These are phyloP conservation scores for Bombus confusus DNA, from an alignment of 1,140 invertebrate species.

Conservation along the genomic window DNA sequence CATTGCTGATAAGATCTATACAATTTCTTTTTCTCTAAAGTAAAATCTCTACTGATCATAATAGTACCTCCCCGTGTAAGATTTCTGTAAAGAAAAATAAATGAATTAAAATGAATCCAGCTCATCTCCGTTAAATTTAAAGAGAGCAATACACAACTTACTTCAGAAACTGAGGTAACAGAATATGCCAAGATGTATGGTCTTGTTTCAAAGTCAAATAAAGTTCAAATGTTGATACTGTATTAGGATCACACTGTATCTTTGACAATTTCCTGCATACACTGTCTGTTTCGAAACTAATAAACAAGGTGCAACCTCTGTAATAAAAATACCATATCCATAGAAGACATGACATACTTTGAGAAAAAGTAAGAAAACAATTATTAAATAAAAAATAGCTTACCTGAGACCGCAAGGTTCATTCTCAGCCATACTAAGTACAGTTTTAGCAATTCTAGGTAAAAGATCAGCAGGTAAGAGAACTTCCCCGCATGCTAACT, in stretches of 20 bases:
- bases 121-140: neutral
- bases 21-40: slow-evolving; percentile 92
- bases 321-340: slow-evolving; percentile 58
- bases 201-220: slow-evolving; percentile 92
- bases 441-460: slow-evolving; percentile 88
- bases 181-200: slow-evolving; percentile 90
- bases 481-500: slow-evolving; percentile 90
- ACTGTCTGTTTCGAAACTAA: slow-evolving; percentile 87
- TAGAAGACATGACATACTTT: neutral
- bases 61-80: slow-evolving; percentile 91
- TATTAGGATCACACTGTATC: slow-evolving; percentile 91
- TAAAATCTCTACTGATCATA: slow-evolving; percentile 92
- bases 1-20: slow-evolving; percentile 87
- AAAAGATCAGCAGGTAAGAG: slow-evolving; percentile 90
- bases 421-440: slow-evolving; percentile 89
- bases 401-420: slow-evolving; percentile 91
- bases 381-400: slow-evolving; percentile 11
- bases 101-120: slow-evolving; percentile 28
- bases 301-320: slow-evolving; percentile 89
- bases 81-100: slow-evolving; percentile 85
- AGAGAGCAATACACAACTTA: slow-evolving; percentile 81
- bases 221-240: slow-evolving; percentile 93
- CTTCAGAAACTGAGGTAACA: slow-evolving; percentile 93
- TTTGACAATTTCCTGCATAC: slow-evolving; percentile 85
- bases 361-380: neutral